These are phyloP conservation scores for Amphiprion clarkii DNA, from an alignment of 2,797 vertebrate species.

Conservation along the genomic window DNA sequence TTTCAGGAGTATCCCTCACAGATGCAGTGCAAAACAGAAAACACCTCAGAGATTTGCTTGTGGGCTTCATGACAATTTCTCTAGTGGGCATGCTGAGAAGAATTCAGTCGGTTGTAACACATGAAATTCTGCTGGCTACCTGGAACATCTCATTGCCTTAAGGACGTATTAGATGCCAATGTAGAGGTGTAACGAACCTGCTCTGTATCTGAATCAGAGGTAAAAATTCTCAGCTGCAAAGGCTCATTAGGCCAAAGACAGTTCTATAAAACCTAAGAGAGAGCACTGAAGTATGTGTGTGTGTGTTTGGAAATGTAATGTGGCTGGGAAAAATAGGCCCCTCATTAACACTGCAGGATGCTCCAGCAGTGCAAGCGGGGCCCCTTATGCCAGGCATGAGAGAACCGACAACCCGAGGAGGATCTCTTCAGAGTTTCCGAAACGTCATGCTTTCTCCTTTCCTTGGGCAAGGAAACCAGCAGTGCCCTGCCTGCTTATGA, in stretches of 20 bases:
- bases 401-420: slow-evolving; percentile 50
- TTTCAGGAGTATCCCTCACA: slow-evolving; percentile 11
- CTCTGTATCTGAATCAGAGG: slow-evolving; percentile 15
- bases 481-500: slow-evolving; percentile 41
- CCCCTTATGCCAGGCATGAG: slow-evolving; percentile 58
- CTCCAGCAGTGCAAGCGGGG: slow-evolving; percentile 46
- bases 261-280: slow-evolving; percentile 53
- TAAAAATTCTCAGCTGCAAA: slow-evolving; percentile 40
- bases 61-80: not conserved
- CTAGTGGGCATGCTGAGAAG: not conserved
- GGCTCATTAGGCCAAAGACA: slow-evolving; percentile 52
- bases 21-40: slow-evolving; percentile 5
- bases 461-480: slow-evolving; percentile 68
- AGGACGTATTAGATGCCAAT: not conserved
- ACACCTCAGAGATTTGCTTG: not conserved
- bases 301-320: slow-evolving; percentile 8
- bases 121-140: not conserved
- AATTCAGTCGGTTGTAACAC: not conserved
- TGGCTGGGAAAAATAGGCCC: slow-evolving; percentile 21
- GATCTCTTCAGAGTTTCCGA: slow-evolving; percentile 79
- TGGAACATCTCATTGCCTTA: not conserved
- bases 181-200: slow-evolving; percentile 19
- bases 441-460: slow-evolving; percentile 77
- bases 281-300: slow-evolving; percentile 12
- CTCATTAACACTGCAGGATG: slow-evolving; percentile 74